Base-by-base conservation (phyloP, 2,888 invertebrate genomes). In the Eudasyphora cyanicolor region DNA sequence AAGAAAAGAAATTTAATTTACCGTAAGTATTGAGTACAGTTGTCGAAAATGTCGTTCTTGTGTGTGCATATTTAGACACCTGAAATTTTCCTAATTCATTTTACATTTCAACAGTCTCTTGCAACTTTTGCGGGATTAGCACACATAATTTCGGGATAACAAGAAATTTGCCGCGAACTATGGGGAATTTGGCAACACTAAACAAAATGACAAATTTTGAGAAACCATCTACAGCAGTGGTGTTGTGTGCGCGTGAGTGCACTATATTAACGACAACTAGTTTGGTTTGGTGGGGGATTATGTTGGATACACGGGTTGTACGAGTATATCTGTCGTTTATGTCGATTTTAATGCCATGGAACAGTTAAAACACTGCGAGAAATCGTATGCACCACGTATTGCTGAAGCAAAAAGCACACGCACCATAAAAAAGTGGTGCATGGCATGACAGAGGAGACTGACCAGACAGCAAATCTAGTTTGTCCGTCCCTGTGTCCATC, bases 281-380 rank as follows among this genome's bases (percentile, higher is more conserved):
- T 51, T 51, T 45, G 45, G n/a, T n/a, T n/a, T n/a, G n/a, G 5
- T 35, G 35, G 35, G 35, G 17, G 21, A 10, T 21, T 19, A 6
- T 51, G 51, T 10, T 51, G 21, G 21, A 51, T 21, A 51, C 21
- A 21, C 51, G 51, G 51, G 51, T 51, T 51, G 51, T 51, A n/a
- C n/a, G n/a, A n/a, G n/a, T n/a, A 17, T 51, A 5, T 49, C 4
- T 51, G 4, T 21, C n/a, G 51, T 51, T n/a, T n/a, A n/a, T n/a
- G n/a, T n/a, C n/a, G n/a, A n/a, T n/a, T n/a, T n/a, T n/a, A n/a
- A 21, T 51, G 51, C 19, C 21, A 51, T 51, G 51, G 35, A 51
- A 57, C 57, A 57, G 57, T 57, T 57, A 57, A 24, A 27, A 57
- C 57, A 57, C 57, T 57, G 57, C 14, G 57, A 57, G 27, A 57